Conservation (phyloP, 2,888 invertebrate species). For the Rotaria sp. region DNA sequence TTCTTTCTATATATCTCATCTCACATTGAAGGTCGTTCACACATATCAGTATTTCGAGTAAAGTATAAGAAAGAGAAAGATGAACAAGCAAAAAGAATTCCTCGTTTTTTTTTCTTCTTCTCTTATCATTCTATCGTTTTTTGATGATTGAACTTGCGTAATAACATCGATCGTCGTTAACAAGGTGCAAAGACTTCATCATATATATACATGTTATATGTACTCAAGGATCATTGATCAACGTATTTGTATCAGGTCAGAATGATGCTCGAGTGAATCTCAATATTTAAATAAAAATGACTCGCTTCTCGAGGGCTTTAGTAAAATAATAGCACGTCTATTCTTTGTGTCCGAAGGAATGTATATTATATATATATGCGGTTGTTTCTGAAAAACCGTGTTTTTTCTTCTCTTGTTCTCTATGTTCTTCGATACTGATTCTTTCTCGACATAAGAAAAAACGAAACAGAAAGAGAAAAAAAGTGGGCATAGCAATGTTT, state of each 20-base stretch:
- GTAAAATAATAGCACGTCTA: neutral
- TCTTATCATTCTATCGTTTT: neutral
- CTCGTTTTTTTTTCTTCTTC: neutral
- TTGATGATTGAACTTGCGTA: slow-evolving; percentile 15
- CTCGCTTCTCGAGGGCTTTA: neutral
- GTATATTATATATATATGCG: neutral
- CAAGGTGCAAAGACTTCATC: neutral
- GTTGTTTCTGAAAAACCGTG: neutral
- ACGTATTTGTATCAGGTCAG: neutral
- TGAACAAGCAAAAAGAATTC: neutral
- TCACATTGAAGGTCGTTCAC: neutral
- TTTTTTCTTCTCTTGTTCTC: neutral
- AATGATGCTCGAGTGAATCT: neutral
- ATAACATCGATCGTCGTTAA: neutral
- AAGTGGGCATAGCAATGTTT: neutral
- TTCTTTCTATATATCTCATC: neutral
- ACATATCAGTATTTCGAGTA: neutral
- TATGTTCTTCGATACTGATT: neutral
- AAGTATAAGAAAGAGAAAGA: neutral
- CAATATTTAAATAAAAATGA: neutral
- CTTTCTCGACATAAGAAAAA: neutral
- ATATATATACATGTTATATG: neutral
- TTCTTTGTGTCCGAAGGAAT: neutral
- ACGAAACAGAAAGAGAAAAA: neutral
- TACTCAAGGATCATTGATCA: slow-evolving; percentile 7